Conservation (phyloP, 2,113 vertebrate genomes). For the Callipepla squamata region DNA sequence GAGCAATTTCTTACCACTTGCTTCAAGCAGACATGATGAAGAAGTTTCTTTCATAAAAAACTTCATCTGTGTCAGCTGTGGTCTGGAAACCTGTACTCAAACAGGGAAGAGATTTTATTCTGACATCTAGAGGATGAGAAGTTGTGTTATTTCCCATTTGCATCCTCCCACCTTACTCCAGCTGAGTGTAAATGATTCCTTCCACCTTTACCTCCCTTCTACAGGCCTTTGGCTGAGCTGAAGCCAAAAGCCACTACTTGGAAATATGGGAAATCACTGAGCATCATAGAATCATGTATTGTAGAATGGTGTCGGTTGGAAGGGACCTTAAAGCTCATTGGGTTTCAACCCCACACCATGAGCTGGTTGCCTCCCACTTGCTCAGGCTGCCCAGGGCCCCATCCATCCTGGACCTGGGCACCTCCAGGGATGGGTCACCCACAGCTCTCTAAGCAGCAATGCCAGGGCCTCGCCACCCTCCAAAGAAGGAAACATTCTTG, state of each 20-base stretch:
- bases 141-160: not conserved
- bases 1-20: not conserved
- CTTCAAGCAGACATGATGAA: not conserved
- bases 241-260: not conserved
- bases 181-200: not conserved
- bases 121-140: not conserved
- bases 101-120: not conserved
- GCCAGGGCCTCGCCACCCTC: too few relatives aligned
- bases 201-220: not conserved
- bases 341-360: too few relatives aligned
- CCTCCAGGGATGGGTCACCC: too few relatives aligned
- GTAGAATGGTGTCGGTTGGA: too few relatives aligned
- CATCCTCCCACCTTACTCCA: not conserved
- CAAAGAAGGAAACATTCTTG: not conserved
- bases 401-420: too few relatives aligned
- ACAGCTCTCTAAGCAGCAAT: too few relatives aligned
- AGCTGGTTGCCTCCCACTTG: too few relatives aligned
- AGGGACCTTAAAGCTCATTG: too few relatives aligned
- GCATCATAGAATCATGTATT: too few relatives aligned
- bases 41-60: not conserved
- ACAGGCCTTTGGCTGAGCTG: not conserved
- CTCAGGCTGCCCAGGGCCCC: too few relatives aligned
- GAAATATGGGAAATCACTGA: not conserved
- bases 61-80: not conserved
- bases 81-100: not conserved